Evolutionary conservation across 2,113 vertebrate species (phyloP), one percentile per base, ranked within the genome.

Genomic region (Myxocyprinus asiaticus): DNA sequence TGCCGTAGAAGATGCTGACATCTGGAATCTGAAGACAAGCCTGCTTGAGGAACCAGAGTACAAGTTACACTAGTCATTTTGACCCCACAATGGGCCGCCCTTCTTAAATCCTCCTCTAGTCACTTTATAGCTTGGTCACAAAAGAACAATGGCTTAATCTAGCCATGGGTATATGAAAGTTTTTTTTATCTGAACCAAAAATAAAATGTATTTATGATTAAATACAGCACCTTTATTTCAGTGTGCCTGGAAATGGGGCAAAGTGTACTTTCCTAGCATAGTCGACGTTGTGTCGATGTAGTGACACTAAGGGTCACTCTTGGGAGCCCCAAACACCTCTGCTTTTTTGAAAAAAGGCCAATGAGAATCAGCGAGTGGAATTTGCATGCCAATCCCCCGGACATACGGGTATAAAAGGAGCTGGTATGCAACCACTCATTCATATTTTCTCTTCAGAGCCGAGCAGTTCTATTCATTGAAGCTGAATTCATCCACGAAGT

Each of bases 1-100:
- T 59, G 55, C n/a, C 55, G 45, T 45, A 59, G 55, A 59, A 72
- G 43, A 72, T 72, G 70, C 70, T 72, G 55, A 72, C 55, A 72
- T 72, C n/a, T 72, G n/a, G 47, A 72, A 72, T 61, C 9, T 61
- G 43, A 59, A 58, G 14, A 7, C 55, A 58, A 58, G 55, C 6
- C 4, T 58, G 55, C 6, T 58, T 15, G 14, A 15, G 15, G 7
- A 56, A 8, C 4, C 51, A 61, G 22, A 47, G 11, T 53, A n/a
- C 22, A 33, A 33, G 22, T 33, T 42, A 53, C 7, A 55, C 12
- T 10, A 4, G n/a, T 43, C 15, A 44, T 10, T 33, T 0, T 9
- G 22, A 43, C 10, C 4, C 11, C n/a, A 7, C 2, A 2, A 47
- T 59, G 7, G 47, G 2, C 43, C 58, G 43, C n/a, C 55, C 53